phyloP scores from a whole-genome alignment of 2,888 invertebrate species.

The Drosophila mulleri region DNA sequence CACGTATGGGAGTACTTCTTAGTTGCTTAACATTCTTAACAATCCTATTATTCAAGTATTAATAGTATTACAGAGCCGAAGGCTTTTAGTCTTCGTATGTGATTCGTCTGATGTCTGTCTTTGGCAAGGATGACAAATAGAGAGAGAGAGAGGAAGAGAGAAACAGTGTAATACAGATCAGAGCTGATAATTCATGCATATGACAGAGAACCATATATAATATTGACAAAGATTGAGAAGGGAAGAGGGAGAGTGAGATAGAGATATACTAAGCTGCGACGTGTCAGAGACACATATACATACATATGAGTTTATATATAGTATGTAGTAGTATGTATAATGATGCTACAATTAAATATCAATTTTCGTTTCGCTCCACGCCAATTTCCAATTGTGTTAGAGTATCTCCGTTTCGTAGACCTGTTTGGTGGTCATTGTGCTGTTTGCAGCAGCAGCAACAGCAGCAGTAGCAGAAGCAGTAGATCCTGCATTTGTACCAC shows the following conservation, averaged over 20 bases:
- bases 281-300: constrained; percentile 12
- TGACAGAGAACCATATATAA: constrained; percentile 12
- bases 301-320: neutral
- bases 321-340: neutral
- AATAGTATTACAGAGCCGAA: constrained; percentile 36
- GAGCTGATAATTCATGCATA: constrained; percentile 27
- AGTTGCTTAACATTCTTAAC: constrained; percentile 27
- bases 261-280: constrained; percentile 21
- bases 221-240: neutral
- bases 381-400: constrained; percentile 87
- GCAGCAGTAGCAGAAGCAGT: constrained; percentile 51
- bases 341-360: constrained; percentile 64
- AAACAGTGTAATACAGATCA: constrained; percentile 21
- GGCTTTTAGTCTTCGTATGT: constrained; percentile 31
- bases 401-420: constrained; percentile 97
- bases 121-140: constrained; percentile 19
- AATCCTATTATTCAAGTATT: constrained; percentile 26
- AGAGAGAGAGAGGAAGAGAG: too few relatives aligned
- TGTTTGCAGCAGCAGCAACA: constrained; percentile 50
- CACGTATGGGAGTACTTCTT: constrained; percentile 21
- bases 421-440: constrained; percentile 89
- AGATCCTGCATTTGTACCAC: constrained; percentile 35
- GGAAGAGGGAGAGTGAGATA: neutral
- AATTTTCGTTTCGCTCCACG: constrained; percentile 85
- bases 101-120: neutral